phyloP scores from a whole-genome alignment of 2,113 vertebrate genomes.

The Struthidea cinerea region DNA sequence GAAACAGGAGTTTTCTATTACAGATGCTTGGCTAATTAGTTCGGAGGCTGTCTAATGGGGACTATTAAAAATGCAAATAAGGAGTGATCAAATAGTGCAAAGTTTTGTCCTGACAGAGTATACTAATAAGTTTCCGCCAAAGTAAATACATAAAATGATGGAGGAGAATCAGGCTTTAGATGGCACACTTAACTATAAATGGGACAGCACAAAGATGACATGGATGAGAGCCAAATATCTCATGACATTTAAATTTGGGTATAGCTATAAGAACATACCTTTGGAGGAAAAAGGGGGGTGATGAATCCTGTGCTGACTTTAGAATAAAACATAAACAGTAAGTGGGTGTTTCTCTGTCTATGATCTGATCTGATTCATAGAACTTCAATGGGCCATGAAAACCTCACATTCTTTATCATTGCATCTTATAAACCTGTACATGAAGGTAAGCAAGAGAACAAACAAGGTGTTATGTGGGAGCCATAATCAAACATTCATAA shows the following conservation, averaged over 20 bases:
- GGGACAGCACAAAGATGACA: neutral
- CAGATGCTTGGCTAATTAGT: conserved; percentile 78
- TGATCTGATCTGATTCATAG: neutral
- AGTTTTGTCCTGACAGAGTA: conserved; percentile 75
- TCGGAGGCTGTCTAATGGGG: conserved; percentile 74
- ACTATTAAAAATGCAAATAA: conserved; percentile 81
- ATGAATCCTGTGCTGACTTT: neutral
- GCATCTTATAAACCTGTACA: neutral
- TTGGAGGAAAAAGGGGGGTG: neutral
- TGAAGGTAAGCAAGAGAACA: neutral
- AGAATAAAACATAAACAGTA: neutral
- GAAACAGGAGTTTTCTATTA: conserved; percentile 74
- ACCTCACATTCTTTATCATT: neutral
- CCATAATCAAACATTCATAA: neutral
- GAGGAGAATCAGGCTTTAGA: neutral
- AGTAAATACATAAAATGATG: neutral
- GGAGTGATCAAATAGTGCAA: conserved; percentile 74
- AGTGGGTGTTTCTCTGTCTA: neutral
- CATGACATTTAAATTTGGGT: neutral
- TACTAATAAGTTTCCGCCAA: conserved; percentile 57
- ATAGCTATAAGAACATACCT: neutral
- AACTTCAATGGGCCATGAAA: neutral
- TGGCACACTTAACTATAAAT: neutral
- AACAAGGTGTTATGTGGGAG: neutral
- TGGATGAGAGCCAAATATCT: neutral